Percentiles rank a stretch among this genome's conserved stretches.
phyloP scores from a whole-genome alignment of 2,888 invertebrate genomes.

The Caenorhabditis parvicauda region DNA sequence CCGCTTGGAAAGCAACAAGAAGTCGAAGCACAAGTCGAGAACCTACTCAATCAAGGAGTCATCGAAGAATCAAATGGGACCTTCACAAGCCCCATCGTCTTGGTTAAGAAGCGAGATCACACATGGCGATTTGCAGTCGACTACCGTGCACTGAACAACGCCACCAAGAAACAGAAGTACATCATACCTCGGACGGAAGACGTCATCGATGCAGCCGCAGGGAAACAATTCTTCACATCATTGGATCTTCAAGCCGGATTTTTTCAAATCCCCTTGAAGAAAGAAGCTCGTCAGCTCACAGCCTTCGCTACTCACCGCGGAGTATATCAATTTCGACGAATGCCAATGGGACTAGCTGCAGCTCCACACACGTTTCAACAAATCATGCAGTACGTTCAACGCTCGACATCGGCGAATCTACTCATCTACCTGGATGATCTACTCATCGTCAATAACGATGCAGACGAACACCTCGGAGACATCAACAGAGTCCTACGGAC shows the following conservation, averaged over 20 bases:
- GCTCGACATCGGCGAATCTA: not conserved
- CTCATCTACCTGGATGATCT: slow-evolving; percentile 29
- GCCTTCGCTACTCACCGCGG: slow-evolving; percentile 18
- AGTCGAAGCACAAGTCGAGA: slow-evolving; percentile 7
- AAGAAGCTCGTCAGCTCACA: slow-evolving; percentile 4
- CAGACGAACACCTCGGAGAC: slow-evolving; percentile 20
- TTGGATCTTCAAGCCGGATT: slow-evolving; percentile 20
- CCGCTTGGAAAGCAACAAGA: slow-evolving; percentile 9
- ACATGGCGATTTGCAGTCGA: slow-evolving; percentile 19
- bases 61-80: slow-evolving; percentile 6
- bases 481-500: slow-evolving; percentile 14
- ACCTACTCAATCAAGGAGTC: slow-evolving; percentile 9
- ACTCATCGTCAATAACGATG: slow-evolving; percentile 1
- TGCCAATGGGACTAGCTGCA: slow-evolving; percentile 20
- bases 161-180: slow-evolving; percentile 7
- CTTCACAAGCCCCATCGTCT: slow-evolving; percentile 11
- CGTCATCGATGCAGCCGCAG: slow-evolving; percentile 9
- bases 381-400: slow-evolving; percentile 8
- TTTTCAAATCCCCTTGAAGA: slow-evolving; percentile 12
- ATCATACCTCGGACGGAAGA: slow-evolving; percentile 9
- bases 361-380: slow-evolving; percentile 16
- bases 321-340: slow-evolving; percentile 5
- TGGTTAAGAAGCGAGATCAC: slow-evolving; percentile 15
- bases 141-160: slow-evolving; percentile 14
- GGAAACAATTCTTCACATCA: slow-evolving; percentile 6